Base-by-base conservation (phyloP, 2,113 vertebrate genomes). In the Quiscalus mexicanus region DNA sequence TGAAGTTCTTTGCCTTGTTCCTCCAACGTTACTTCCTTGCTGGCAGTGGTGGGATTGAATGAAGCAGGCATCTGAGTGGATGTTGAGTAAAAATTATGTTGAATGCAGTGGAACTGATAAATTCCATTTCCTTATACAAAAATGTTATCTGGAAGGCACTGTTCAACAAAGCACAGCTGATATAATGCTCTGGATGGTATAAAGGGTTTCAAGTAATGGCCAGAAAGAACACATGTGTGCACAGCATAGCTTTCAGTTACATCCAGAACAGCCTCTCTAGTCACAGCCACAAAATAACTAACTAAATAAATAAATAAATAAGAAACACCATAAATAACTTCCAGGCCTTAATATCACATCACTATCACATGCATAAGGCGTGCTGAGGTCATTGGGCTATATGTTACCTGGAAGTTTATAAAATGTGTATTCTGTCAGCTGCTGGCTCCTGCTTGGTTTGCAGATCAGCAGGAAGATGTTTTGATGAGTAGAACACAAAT, bases 161-260 rank as follows among this genome's bases (percentile, higher is more conserved):
- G 30, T 58, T 90, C 52, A 62, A 24, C 63, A 69, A 19, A 92
- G 31, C 22, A 59, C 5, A 62, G 56, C 8, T 47, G 49, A 62
- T 44, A 13, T 0, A 53, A 41, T 42, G 39, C 14, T 87, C 42
- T 78, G 56, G 74, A 30, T 31, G 15, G n/a, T 69, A 58, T 58
- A 42, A 90, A 73, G 5, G 10, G 6, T 18, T 89, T 70, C 44
- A 58, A 82, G 30, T 84, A 89, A 41, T 21, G 35, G 5, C 50
- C 58, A 23, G 37, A 89, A 67, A 84, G 11, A 64, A 3, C 30
- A 31, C 15, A 6, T 2, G 3, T 0, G 1, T 44, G 27, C 39
- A 52, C 0, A 2, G 15, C 5, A 7, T 44, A 85, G 23, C 41
- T 84, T 77, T 33, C 28, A 35, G 14, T 64, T 70, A 12, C 19